Base-by-base conservation (phyloP, 2,888 invertebrate species). In the Limnephilus marmoratus region DNA sequence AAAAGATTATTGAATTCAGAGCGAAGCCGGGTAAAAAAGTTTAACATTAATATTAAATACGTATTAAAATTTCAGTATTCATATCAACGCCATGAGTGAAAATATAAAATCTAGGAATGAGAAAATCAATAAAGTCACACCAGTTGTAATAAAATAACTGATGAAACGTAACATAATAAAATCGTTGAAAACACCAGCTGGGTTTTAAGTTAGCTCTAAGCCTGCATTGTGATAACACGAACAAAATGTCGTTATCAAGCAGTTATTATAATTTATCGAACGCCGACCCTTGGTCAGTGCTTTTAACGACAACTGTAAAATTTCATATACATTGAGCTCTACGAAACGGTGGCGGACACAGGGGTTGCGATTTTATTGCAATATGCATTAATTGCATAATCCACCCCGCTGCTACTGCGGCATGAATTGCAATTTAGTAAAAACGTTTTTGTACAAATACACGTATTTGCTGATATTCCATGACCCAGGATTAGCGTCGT, bases 321-420 rank as follows among this genome's bases (percentile, higher is more conserved):
- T 29, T 24, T 29, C 3, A 34, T 34, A 34, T 49, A 49, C 3
- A 12, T 45, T 13, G 15, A 82, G 3, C 18, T 49, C 3, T 86
- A 45, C 85, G 49, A 86, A 86, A 86, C 85, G 85, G 31, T 24
- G 29, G 85, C 24, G 37, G 45, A 86, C 45, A 9, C 41, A 49
- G 29, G 45, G 85, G 85, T 12, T 45, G 85, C 85, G n/a, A 45
- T 86, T 86, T 45, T 83, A 83, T 83, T 15, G 85, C 85, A 37
- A 86, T 49, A n/a, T 86, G n/a, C 15, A 34, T 45, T 86, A n/a
- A 86, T 86, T 86, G 85, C 85, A 45, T 86, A 86, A 86, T 86
- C 85, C 85, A 86, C 85, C 85, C 85, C 85, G 85, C 45, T n/a
- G 45, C 13, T 37, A 86, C 37, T 41, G 37, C 29, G n/a, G 45